Percentiles rank a stretch among this genome's conserved stretches.
phyloP scores from a whole-genome alignment of 2,888 invertebrate genomes.

The Noctua janthe region DNA sequence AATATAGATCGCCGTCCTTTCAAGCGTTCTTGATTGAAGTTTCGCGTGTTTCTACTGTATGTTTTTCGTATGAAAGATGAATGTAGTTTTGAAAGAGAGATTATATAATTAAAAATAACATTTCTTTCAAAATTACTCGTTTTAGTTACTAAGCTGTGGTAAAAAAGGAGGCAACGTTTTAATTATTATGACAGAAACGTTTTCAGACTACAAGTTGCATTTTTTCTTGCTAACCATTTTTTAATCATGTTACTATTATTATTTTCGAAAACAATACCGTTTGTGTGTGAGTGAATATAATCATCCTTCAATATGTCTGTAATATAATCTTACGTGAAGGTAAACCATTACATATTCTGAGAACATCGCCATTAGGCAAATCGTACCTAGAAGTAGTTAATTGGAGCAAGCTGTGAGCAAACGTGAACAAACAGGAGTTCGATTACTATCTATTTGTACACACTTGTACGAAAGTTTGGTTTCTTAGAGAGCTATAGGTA shows the following conservation, averaged over 20 bases:
- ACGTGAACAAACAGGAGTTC: slow-evolving; percentile 32
- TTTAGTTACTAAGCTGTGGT: not conserved
- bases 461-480: not conserved
- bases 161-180: not conserved
- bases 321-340: not conserved
- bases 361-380: slow-evolving; percentile 9
- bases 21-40: slow-evolving; percentile 6
- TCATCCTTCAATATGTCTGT: not conserved
- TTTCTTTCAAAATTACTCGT: not conserved
- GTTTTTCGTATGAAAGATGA: slow-evolving; percentile 27
- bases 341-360: not conserved
- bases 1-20: slow-evolving; percentile 39
- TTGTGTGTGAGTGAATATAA: not conserved
- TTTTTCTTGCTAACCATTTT: too few relatives aligned
- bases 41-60: not conserved
- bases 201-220: not conserved
- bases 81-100: not conserved
- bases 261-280: not conserved
- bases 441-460: slow-evolving; percentile 25
- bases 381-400: slow-evolving; percentile 21
- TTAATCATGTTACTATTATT: not conserved
- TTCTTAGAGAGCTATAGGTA: not conserved
- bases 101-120: not conserved
- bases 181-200: not conserved
- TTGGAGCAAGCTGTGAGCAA: slow-evolving; percentile 12